These are phyloP conservation scores for Salarias fasciatus DNA, from an alignment of 2,797 vertebrate species.

Conservation along the genomic window DNA sequence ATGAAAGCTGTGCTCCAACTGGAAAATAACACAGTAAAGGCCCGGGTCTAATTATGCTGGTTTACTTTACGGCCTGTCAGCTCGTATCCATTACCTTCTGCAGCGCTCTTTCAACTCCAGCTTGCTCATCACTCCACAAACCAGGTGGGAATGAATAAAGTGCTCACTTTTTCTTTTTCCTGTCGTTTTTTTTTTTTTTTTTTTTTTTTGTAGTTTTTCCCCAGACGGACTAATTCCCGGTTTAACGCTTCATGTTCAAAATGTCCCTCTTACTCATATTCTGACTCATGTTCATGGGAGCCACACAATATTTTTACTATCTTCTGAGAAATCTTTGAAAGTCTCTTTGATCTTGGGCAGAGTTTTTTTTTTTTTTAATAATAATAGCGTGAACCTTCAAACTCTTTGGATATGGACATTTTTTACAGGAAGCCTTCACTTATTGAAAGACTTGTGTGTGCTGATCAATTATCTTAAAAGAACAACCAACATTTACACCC, in stretches of 20 bases:
- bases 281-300: neutral
- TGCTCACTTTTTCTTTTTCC: slow-evolving; percentile 53
- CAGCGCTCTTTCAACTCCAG: slow-evolving; percentile 67
- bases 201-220: slow-evolving; percentile 5
- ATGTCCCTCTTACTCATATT: neutral
- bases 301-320: slow-evolving; percentile 1
- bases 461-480: too few relatives aligned
- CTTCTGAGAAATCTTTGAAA: neutral
- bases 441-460: too few relatives aligned
- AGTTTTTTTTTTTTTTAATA: too few relatives aligned
- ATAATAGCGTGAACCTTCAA: too few relatives aligned
- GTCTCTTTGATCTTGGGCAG: too few relatives aligned
- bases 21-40: slow-evolving; percentile 66
- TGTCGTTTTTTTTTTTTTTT: slow-evolving; percentile 33
- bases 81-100: slow-evolving; percentile 63
- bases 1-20: slow-evolving; percentile 72
- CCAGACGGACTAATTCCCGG: slow-evolving; percentile 2
- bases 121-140: slow-evolving; percentile 62
- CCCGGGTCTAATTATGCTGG: slow-evolving; percentile 71
- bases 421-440: too few relatives aligned
- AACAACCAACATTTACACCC: too few relatives aligned
- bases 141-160: slow-evolving; percentile 72
- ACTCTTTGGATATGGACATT: too few relatives aligned
- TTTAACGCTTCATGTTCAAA: slow-evolving; percentile 15
- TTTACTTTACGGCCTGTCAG: slow-evolving; percentile 73